Evolutionary conservation across 2,888 invertebrate species (phyloP).

Genomic region (Phrixothrix hirtus): DNA sequence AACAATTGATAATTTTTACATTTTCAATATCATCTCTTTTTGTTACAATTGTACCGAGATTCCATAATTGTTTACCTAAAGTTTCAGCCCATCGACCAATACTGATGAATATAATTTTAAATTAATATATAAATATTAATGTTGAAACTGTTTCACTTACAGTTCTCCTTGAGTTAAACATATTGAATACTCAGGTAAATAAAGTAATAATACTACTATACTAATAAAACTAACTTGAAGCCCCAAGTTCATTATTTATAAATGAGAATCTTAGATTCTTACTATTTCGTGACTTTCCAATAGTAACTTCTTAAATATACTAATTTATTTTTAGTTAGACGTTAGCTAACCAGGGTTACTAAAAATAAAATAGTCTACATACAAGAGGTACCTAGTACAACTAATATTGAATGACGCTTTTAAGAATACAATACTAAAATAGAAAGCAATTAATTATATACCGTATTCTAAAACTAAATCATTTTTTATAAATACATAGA

Average conservation of each 20-base stretch:
- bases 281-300: not conserved
- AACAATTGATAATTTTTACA: constrained; percentile 60
- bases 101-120: too few relatives aligned
- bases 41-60: constrained; percentile 75
- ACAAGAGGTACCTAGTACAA: too few relatives aligned
- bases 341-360: constrained; percentile 9
- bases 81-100: constrained; percentile 78
- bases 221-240: constrained; percentile 3
- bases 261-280: not conserved
- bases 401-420: too few relatives aligned
- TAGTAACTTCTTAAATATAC: constrained; percentile 7
- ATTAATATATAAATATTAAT: too few relatives aligned
- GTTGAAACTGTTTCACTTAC: constrained; percentile 13
- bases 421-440: too few relatives aligned
- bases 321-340: constrained; percentile 18
- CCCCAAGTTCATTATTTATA: constrained; percentile 3
- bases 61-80: constrained; percentile 80
- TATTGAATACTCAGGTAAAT: constrained; percentile 5
- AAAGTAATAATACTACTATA: constrained; percentile 1
- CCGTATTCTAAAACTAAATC: too few relatives aligned
- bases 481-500: too few relatives aligned
- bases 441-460: too few relatives aligned
- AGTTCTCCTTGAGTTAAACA: constrained; percentile 14
- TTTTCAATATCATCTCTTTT: constrained; percentile 75
- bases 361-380: constrained; percentile 9